A percentile compares a stretch with the other conserved stretches of the same genome.
Evolutionary conservation across 2,888 invertebrate genomes (phyloP).

Genomic region (Amphimallon solstitiale): DNA sequence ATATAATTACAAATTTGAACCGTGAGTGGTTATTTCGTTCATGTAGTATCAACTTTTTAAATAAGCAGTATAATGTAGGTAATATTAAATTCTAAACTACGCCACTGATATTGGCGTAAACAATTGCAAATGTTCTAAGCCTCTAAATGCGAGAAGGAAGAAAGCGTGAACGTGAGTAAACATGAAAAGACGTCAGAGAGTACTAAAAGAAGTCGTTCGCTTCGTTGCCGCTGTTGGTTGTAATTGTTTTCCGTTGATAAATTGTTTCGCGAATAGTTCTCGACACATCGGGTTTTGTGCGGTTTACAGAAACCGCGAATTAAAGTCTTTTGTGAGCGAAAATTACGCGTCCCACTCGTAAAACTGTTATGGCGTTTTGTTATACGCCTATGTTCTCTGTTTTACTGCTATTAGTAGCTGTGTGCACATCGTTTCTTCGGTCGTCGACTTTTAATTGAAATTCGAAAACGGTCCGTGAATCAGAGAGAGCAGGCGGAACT

Average conservation of each 20-base stretch:
- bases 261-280: conserved; percentile 12
- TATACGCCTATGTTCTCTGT: background rate
- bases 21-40: no score
- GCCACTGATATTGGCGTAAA: no score
- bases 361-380: background rate
- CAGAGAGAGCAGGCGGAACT: background rate
- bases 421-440: background rate
- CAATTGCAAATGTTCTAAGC: no score
- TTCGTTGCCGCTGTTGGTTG: no score
- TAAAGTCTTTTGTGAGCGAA: background rate
- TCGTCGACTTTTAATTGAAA: background rate
- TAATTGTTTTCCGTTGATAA: conserved; percentile 28
- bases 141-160: no score
- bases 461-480: conserved; percentile 6
- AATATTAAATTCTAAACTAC: no score
- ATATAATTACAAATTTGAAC: no score
- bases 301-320: conserved; percentile 11
- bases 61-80: no score
- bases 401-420: background rate
- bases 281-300: background rate
- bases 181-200: background rate
- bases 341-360: no score
- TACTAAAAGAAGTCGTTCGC: background rate
- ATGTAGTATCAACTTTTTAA: no score
- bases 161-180: no score